phyloP scores from a whole-genome alignment of 2,113 vertebrate genomes.

The Uria lomvia region DNA sequence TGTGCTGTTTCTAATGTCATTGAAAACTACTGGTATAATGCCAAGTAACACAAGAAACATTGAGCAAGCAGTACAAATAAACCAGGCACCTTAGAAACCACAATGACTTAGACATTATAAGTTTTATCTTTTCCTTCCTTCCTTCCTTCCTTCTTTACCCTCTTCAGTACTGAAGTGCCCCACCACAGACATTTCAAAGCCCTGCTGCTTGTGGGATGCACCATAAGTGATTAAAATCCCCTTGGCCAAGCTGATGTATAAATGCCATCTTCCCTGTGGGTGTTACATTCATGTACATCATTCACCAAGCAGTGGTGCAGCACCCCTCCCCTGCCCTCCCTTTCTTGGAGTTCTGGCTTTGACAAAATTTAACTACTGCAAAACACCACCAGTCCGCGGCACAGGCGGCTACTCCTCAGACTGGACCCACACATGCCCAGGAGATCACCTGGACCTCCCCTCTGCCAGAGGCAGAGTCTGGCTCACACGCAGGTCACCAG shows the following conservation, averaged over 20 bases:
- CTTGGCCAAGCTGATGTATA: not conserved
- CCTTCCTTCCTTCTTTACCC: not conserved
- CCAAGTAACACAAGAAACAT: not conserved
- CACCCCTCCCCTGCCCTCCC: not conserved
- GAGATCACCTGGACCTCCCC: not conserved
- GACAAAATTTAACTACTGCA: not conserved
- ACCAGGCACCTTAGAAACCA: not conserved
- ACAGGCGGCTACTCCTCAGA: not conserved
- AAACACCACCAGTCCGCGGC: not conserved
- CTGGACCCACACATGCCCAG: fast-evolving
- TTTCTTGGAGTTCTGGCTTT: not conserved
- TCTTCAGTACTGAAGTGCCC: not conserved
- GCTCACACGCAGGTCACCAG: not conserved
- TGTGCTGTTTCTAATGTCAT: not conserved
- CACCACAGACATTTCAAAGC: fast-evolving
- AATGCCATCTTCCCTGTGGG: not conserved
- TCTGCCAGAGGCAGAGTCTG: not conserved
- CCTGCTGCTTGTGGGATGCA: not conserved
- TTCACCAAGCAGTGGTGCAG: not conserved
- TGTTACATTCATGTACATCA: not conserved
- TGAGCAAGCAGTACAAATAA: not conserved
- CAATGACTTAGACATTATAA: not conserved
- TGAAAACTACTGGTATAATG: not conserved
- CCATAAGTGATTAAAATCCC: fast-evolving
- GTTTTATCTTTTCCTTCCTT: not conserved